phyloP scores from a whole-genome alignment of 1,140 invertebrate genomes.

The Rhopalosiphum maidis region DNA sequence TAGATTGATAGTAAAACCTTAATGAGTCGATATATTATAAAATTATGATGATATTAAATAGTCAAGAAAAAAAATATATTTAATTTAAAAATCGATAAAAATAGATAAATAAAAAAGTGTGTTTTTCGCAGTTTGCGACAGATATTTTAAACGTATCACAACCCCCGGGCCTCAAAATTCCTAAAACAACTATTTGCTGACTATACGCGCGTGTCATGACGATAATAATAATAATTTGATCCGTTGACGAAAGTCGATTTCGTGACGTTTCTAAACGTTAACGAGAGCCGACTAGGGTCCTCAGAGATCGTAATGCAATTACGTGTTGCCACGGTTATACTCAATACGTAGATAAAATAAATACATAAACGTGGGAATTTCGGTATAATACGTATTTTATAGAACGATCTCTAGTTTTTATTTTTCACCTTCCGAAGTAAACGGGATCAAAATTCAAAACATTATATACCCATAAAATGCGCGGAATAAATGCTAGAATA shows the following conservation, averaged over 20 bases:
- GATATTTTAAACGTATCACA: neutral
- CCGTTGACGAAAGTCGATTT: neutral
- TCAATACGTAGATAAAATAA: neutral
- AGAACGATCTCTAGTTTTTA: neutral
- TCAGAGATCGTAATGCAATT: neutral
- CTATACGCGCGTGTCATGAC: neutral
- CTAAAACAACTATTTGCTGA: neutral
- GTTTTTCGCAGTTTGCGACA: neutral
- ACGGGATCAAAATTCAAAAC: neutral
- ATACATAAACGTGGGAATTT: neutral
- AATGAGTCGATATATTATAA: neutral
- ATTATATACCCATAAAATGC: too few relatives aligned
- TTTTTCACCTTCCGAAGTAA: neutral
- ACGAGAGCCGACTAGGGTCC: neutral
- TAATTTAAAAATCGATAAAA: neutral
- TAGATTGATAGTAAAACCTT: neutral
- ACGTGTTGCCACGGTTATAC: neutral
- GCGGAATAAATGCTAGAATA: too few relatives aligned
- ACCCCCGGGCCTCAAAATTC: neutral
- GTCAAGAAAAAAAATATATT: neutral
- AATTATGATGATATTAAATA: neutral
- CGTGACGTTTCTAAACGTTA: neutral
- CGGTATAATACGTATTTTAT: neutral
- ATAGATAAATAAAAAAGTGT: neutral
- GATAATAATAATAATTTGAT: neutral